These are phyloP conservation scores for Drosophila sechellia DNA, from an alignment of 1,140 invertebrate genomes.

Conservation along the genomic window DNA sequence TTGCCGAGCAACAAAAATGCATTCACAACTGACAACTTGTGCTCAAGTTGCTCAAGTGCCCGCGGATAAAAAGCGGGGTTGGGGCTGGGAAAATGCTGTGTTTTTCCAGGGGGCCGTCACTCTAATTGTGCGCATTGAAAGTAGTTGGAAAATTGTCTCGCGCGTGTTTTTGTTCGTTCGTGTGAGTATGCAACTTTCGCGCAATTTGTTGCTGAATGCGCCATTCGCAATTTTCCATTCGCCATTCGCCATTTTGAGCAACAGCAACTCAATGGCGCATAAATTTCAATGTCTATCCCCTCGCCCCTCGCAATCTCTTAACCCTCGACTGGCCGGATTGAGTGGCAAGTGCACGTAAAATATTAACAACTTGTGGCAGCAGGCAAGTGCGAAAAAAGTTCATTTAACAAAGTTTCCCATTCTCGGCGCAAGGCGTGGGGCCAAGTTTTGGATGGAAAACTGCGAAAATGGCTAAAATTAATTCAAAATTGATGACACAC, in stretches of 20 bases:
- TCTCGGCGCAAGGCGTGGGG: constrained; percentile 4
- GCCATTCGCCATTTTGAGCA: constrained; percentile 32
- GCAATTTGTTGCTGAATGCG: constrained; percentile 73
- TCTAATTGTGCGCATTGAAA: constrained; percentile 76
- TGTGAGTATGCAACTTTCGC: constrained; percentile 60
- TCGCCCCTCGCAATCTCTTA: background rate
- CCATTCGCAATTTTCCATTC: constrained; percentile 32
- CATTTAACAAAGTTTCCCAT: constrained; percentile 43
- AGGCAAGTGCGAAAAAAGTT: constrained; percentile 45
- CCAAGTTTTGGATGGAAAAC: constrained; percentile 52
- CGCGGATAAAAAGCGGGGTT: background rate
- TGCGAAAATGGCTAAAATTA: constrained; percentile 74
- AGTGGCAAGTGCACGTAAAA: constrained; percentile 71
- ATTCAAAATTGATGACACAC: constrained; percentile 78
- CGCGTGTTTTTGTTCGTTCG: constrained; percentile 31
- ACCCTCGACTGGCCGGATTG: constrained; percentile 35
- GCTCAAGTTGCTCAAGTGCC: constrained; percentile 43
- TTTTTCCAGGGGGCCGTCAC: constrained; percentile 25
- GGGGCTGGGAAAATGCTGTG: background rate
- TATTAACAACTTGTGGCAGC: constrained; percentile 55
- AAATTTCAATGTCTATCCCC: constrained; percentile 58
- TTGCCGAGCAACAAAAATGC: constrained; percentile 20
- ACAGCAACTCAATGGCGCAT: constrained; percentile 59
- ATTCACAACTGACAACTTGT: constrained; percentile 36
- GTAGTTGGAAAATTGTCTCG: constrained; percentile 62